Conservation (phyloP, 2,113 vertebrate genomes). For the Pristiophorus japonicus region DNA sequence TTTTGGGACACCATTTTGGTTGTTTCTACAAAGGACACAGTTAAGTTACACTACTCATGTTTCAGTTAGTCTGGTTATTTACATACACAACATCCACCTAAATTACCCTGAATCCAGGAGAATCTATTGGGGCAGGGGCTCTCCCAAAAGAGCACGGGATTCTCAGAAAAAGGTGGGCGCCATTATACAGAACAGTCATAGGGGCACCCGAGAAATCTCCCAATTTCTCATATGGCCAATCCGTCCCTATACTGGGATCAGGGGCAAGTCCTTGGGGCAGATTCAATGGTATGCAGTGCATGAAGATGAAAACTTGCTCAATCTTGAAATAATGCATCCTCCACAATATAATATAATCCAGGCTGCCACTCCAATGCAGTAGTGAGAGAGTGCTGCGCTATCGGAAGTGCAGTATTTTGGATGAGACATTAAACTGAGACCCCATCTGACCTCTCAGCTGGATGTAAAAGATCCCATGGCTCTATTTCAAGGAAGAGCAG, state of each 20-base stretch:
- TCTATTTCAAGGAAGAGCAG: background rate
- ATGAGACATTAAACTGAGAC: background rate
- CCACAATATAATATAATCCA: background rate
- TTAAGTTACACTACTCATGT: too few species aligned
- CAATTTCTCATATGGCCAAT: background rate
- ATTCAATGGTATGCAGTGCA: background rate
- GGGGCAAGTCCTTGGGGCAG: background rate
- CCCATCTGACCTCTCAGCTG: background rate
- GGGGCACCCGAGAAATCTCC: background rate
- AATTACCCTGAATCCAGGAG: background rate
- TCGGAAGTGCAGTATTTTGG: background rate
- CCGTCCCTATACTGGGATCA: background rate
- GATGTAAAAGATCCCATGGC: background rate
- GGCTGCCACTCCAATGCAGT: background rate
- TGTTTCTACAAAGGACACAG: too few species aligned
- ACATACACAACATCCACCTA: too few species aligned
- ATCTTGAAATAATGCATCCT: background rate
- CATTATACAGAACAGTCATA: background rate
- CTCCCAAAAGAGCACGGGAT: too few species aligned
- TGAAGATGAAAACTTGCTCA: background rate
- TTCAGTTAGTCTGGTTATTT: too few species aligned
- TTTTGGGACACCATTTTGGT: too few species aligned
- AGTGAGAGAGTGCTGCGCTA: background rate
- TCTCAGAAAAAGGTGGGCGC: background rate
- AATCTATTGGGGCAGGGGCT: background rate